These are phyloP conservation scores for Hipposideros armiger DNA, from an alignment of 2,113 vertebrate species.

Conservation along the genomic window DNA sequence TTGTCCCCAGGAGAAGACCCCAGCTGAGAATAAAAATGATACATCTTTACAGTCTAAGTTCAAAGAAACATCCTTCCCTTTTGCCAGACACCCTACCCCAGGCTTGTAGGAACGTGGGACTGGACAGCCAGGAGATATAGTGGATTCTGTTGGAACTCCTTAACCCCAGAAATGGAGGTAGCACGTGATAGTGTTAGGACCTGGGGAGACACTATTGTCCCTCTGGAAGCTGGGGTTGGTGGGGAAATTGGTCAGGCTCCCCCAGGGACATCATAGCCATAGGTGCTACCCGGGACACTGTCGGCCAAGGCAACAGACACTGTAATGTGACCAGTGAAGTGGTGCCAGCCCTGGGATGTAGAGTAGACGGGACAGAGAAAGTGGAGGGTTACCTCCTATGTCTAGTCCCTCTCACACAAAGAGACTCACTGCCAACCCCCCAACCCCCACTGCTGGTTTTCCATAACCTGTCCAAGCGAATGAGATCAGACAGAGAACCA, in stretches of 20 bases:
- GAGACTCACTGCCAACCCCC: background rate
- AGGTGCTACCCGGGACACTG: background rate
- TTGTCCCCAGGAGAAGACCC: background rate
- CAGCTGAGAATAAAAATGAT: background rate
- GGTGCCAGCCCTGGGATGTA: background rate
- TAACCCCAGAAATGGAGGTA: too few species aligned
- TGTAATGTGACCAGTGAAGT: background rate
- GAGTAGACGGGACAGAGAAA: background rate
- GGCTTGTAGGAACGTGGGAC: background rate
- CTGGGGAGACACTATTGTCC: background rate
- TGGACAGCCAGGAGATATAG: background rate
- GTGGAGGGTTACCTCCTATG: background rate
- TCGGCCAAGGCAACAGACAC: background rate
- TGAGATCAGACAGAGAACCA: background rate
- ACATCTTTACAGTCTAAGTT: background rate
- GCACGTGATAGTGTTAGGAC: background rate
- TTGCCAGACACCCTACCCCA: background rate
- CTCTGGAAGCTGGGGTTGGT: background rate
- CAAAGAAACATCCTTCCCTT: background rate
- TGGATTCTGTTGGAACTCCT: too few species aligned
- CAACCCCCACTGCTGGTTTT: background rate
- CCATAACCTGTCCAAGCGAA: background rate
- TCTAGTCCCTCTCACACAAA: background rate
- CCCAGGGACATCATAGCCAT: background rate
- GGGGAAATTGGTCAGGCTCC: background rate